Base-by-base conservation (phyloP, 1,140 invertebrate genomes). In the Diorhabda elongata region DNA sequence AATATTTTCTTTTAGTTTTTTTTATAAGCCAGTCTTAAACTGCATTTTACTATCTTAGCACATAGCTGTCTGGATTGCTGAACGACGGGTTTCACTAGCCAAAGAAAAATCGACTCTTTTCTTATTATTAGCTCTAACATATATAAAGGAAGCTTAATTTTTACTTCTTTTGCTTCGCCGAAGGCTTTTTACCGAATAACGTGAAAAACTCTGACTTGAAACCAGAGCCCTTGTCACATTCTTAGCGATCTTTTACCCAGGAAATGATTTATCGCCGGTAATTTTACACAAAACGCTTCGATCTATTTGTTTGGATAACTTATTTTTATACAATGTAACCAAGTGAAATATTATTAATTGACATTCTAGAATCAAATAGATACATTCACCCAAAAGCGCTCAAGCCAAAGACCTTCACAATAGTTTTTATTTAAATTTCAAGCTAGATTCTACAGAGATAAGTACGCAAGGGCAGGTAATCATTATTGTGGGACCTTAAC, bases 131-230 rank as follows among this genome's bases (percentile, higher is more conserved):
- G 59, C 59, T 7, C 59, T 11, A 52, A 52, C 6, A n/a, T 60
- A 60, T 11, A 60, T 60, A 60, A 60, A 60, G 59, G 42, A 60
- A 42, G 59, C 59, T 60, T 60, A 60, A 60, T 60, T 60, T 60
- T 60, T 41, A 60, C 59, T 11, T 6, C 42, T 60, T 42, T 42
- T 11, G 11, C 47, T 8, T n/a, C 2, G 47, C n/a, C 3, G 47
- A 52, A 8, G 47, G 47, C n/a, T 52, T 52, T 52, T 52, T n/a
- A 8, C 47, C 6, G n/a, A 52, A 5, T 6, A 52, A n/a, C 47
- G 47, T 52, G 47, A 52, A 52, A 52, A 52, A 52, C 26, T 52
- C 47, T 8, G 47, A 52, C 6, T n/a, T 8, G n/a, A 52, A 52
- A 52, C 6, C 47, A n/a, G 47, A 52, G 3, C 47, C 47, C 47